Percentiles rank a stretch among this genome's conserved stretches.
These are phyloP conservation scores for Eupithecia pulchellata DNA, from an alignment of 2,888 invertebrate species.

Conservation along the genomic window DNA sequence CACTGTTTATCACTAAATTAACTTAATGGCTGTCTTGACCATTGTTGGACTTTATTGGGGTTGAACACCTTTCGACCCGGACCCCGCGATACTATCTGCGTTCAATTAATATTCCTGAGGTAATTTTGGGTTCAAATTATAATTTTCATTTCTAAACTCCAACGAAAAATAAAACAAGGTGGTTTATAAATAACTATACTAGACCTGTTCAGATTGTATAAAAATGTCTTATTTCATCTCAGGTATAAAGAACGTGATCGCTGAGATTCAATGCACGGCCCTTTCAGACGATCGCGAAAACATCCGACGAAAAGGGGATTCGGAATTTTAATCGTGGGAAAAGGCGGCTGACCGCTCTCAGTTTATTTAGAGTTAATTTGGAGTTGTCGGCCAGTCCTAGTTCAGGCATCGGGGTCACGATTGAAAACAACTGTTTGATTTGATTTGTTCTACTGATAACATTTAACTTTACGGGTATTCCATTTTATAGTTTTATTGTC, in stretches of 20 bases:
- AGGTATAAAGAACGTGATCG: neutral
- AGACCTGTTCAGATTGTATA: too few species aligned
- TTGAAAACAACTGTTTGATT: slow-evolving; percentile 50
- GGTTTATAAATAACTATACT: neutral
- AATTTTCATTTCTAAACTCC: neutral
- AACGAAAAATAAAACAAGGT: neutral
- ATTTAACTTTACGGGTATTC: slow-evolving; percentile 31
- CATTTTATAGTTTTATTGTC: slow-evolving; percentile 20
- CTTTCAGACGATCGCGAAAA: slow-evolving; percentile 18
- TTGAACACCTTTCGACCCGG: neutral
- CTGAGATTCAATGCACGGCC: neutral
- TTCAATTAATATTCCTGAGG: neutral
- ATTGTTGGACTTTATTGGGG: slow-evolving; percentile 48
- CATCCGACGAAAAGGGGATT: slow-evolving; percentile 71
- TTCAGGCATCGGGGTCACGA: slow-evolving; percentile 54
- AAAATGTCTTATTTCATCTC: neutral
- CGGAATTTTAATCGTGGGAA: slow-evolving; percentile 64
- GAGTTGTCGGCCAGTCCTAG: slow-evolving; percentile 70
- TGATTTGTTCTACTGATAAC: slow-evolving; percentile 38
- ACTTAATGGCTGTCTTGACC: slow-evolving; percentile 33
- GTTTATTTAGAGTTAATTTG: slow-evolving; percentile 82
- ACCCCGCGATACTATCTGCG: neutral
- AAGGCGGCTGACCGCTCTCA: slow-evolving; percentile 52
- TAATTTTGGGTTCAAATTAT: neutral
- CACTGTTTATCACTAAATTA: slow-evolving; percentile 22